Evolutionary conservation across 2,113 vertebrate species (phyloP).

Genomic region (Mobula hypostoma): DNA sequence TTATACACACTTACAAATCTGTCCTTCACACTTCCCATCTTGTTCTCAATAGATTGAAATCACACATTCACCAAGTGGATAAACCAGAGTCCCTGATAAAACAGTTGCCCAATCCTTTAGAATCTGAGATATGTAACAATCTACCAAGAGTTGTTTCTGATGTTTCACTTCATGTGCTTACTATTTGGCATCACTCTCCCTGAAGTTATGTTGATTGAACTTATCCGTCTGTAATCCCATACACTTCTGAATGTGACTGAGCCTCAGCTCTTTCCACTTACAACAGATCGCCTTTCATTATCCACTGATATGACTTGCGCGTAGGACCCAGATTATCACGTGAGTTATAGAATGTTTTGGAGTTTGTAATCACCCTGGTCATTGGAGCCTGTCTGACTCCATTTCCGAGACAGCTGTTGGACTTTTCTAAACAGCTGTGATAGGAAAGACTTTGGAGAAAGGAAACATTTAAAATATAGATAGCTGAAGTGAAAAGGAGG

Average conservation of each 20-base stretch:
- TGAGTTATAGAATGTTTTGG: not conserved
- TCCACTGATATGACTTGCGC: not conserved
- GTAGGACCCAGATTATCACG: not conserved
- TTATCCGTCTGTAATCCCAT: not conserved
- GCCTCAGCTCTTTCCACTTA: too few relatives aligned
- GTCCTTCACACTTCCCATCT: not conserved
- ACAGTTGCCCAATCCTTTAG: not conserved
- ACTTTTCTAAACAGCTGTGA: not conserved
- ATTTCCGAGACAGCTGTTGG: not conserved
- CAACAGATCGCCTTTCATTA: not conserved
- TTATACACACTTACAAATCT: not conserved
- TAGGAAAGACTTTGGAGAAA: not conserved
- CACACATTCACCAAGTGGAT: not conserved
- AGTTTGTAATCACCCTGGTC: not conserved
- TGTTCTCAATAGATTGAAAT: not conserved
- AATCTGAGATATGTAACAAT: not conserved
- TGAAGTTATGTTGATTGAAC: not conserved
- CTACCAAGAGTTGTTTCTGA: not conserved
- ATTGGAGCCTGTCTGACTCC: not conserved
- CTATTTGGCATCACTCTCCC: not conserved
- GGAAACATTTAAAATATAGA: not conserved
- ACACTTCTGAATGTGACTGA: not conserved
- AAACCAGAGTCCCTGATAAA: not conserved
- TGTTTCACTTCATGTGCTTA: not conserved
- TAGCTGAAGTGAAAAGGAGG: not conserved